Base-by-base conservation (phyloP, 2,888 invertebrate genomes). In the Mythimna pallens region DNA sequence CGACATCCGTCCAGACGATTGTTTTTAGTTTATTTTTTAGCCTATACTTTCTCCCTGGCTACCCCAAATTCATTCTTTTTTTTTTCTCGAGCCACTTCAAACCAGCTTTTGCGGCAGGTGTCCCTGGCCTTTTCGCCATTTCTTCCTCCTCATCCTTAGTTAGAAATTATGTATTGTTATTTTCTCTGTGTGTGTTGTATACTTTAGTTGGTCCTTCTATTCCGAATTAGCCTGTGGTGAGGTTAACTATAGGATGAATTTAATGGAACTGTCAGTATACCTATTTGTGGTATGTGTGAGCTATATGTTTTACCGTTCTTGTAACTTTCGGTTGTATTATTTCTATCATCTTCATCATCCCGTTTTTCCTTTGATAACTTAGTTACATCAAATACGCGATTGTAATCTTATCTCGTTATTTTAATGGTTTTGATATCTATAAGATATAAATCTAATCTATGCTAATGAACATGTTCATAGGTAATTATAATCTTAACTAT, bases 401-500 rank as follows among this genome's bases (percentile, higher is more conserved):
- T 59, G 1, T n/a, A 71, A 63, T 80, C 62, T 72, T 50, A 68
- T 81, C 65, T 65, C 1, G 14, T 10, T 59, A 64, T 65, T 62
- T 70, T 70, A 78, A 80, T 78, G 65, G 76, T 50, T 61, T 80
- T 57, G 0, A 34, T 72, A 80, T 76, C 59, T 65, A 54, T 2
- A 25, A 68, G 70, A 71, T 78, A 50, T 43, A 25, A 50, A 78
- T 80, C 80, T 76, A 59, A 79, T 67, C 70, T 40, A 25, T 47
- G 20, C 58, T 62, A 47, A 65, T 69, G 22, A 63, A 69, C 30
- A 30, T 65, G 22, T 67, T 61, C 10, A 25, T 10, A 59, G 70
- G 80, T 78, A 79, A 67, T 70, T 70, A n/a, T 64, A 71, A 64
- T 75, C 75, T 50, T 74, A 68, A 74, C 65, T 47, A 58, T 65